phyloP scores from a whole-genome alignment of 1,140 invertebrate species.

The Calliopsis andreniformis region DNA sequence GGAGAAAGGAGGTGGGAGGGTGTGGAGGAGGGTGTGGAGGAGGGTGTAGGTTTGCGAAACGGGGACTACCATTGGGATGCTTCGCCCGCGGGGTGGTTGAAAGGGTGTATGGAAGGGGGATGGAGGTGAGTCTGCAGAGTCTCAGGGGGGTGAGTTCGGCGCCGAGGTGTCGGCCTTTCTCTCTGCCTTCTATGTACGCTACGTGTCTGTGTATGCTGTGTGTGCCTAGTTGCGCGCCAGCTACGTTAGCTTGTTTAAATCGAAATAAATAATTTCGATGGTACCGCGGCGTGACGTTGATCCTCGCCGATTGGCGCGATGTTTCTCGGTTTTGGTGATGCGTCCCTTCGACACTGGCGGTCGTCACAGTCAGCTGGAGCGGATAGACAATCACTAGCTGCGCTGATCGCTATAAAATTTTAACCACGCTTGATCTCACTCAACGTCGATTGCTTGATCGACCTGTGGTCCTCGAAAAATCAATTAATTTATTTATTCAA shows the following conservation, averaged over 20 bases:
- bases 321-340: slow-evolving; percentile 44
- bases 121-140: slow-evolving; percentile 80
- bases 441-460: too few relatives aligned
- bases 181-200: slow-evolving; percentile 50
- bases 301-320: slow-evolving; percentile 50
- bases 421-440: background rate
- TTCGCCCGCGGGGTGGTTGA: slow-evolving; percentile 65
- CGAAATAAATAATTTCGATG: slow-evolving; percentile 76
- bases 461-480: too few relatives aligned
- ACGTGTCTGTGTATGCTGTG: slow-evolving; percentile 6
- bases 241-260: slow-evolving; percentile 64
- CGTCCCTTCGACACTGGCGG: slow-evolving; percentile 25
- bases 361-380: too few relatives aligned
- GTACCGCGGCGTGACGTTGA: slow-evolving; percentile 53
- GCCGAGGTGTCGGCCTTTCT: slow-evolving; percentile 80
- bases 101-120: slow-evolving; percentile 66
- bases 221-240: slow-evolving; percentile 16
- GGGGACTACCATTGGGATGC: slow-evolving; percentile 73
- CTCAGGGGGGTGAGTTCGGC: slow-evolving; percentile 81
- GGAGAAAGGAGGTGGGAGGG: slow-evolving; percentile 43
- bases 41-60: slow-evolving; percentile 74
- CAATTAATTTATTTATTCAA: too few relatives aligned
- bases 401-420: too few relatives aligned
- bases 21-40: slow-evolving; percentile 58
- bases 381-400: background rate